Conservation (phyloP, 2,888 invertebrate genomes). For the Cantharis rufa region DNA sequence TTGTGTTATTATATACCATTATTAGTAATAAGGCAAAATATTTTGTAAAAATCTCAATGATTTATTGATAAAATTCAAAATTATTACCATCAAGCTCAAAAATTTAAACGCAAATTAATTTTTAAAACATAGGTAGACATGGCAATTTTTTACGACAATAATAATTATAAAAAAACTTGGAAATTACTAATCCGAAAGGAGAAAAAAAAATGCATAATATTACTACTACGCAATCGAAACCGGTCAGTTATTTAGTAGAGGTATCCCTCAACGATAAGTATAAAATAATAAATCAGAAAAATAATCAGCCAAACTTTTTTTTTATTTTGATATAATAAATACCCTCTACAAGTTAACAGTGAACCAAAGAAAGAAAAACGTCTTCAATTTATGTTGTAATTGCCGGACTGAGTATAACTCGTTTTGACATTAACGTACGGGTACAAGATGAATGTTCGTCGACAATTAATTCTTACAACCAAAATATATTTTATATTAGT, state of each 20-base stretch:
- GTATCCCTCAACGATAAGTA: constrained; percentile 29
- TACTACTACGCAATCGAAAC: not conserved
- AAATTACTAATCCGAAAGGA: not conserved
- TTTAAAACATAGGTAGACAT: not conserved
- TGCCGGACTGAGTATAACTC: constrained; percentile 43
- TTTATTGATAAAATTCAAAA: constrained; percentile 16
- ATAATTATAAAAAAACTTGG: not conserved
- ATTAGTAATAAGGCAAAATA: constrained; percentile 34
- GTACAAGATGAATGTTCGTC: constrained; percentile 48
- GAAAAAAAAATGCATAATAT: not conserved
- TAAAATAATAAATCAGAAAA: constrained; percentile 46
- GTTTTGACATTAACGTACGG: constrained; percentile 49
- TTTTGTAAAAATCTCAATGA: constrained; percentile 22
- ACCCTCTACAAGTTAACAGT: constrained; percentile 37
- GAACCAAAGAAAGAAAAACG: constrained; percentile 40
- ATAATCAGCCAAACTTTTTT: constrained; percentile 45
- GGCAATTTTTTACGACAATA: not conserved
- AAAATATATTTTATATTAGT: constrained; percentile 48
- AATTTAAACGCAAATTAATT: not conserved
- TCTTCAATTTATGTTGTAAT: constrained; percentile 48
- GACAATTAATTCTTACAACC: constrained; percentile 51
- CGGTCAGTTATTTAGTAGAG: not conserved
- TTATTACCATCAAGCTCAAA: not conserved
- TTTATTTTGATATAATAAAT: constrained; percentile 43
- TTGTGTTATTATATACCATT: constrained; percentile 45